These are phyloP conservation scores for Eristalis intricaria DNA, from an alignment of 2,888 invertebrate genomes.

Conservation along the genomic window DNA sequence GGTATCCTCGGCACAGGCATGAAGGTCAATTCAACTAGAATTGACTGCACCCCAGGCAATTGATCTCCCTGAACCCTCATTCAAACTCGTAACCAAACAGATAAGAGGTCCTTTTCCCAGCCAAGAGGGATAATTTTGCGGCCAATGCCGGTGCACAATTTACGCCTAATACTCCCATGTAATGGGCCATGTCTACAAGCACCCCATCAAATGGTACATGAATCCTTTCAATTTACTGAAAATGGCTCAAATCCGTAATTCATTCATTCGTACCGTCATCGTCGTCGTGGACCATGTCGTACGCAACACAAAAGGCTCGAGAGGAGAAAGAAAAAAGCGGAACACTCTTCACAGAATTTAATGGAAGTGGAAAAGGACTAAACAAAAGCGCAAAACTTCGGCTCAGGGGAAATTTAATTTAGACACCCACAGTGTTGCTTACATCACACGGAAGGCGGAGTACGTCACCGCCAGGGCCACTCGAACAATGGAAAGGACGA, in stretches of 20 bases:
- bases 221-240: conserved; percentile 25
- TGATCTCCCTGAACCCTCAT: neutral
- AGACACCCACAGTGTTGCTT: conserved; percentile 25
- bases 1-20: neutral
- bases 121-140: conserved; percentile 18
- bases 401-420: conserved; percentile 13
- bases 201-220: conserved; percentile 41
- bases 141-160: conserved; percentile 16
- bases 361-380: neutral
- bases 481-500: neutral
- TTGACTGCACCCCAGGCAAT: neutral
- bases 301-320: neutral
- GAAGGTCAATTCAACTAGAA: neutral
- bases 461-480: neutral
- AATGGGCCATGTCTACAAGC: conserved; percentile 35
- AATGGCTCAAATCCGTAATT: conserved; percentile 3
- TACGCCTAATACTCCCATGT: conserved; percentile 29
- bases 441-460: conserved; percentile 14
- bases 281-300: neutral
- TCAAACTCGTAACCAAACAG: neutral
- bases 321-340: neutral
- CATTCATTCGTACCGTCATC: neutral
- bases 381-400: neutral
- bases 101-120: conserved; percentile 10
- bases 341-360: conserved; percentile 10